A percentile compares a stretch with the other conserved stretches of the same genome.
Evolutionary conservation across 2,797 vertebrate species (phyloP).

Genomic region (Sphaeramia orbicularis): DNA sequence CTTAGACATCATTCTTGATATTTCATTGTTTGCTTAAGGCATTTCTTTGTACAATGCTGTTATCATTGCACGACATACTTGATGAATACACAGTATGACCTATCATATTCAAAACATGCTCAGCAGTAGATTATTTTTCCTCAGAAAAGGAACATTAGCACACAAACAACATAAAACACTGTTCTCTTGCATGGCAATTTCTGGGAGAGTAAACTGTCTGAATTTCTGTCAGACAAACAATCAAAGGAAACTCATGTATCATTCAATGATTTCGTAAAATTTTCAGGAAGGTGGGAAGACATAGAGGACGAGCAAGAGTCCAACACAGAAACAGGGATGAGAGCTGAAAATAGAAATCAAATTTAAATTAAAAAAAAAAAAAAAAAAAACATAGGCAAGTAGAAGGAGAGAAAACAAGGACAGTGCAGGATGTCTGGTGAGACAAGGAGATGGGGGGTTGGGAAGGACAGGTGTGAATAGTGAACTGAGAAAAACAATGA

Average conservation of each 20-base stretch:
- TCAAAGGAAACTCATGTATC: conserved; percentile 80
- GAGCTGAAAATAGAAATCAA: conserved; percentile 69
- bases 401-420: conserved; percentile 38
- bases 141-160: neutral
- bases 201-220: conserved; percentile 44
- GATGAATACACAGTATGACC: conserved; percentile 20
- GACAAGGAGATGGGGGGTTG: conserved; percentile 45
- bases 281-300: conserved; percentile 70
- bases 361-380: conserved; percentile 36
- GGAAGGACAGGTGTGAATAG: conserved; percentile 70
- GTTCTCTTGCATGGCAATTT: conserved; percentile 52
- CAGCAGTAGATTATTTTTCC: conserved; percentile 7
- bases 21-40: conserved; percentile 29
- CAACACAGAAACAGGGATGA: conserved; percentile 41
- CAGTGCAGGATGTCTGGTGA: conserved; percentile 42
- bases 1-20: conserved; percentile 12
- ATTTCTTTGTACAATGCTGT: conserved; percentile 1
- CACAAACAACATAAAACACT: conserved; percentile 29
- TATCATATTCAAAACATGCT: conserved; percentile 17
- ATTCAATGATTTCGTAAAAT: conserved; percentile 75
- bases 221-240: conserved; percentile 67
- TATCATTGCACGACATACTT: conserved; percentile 17
- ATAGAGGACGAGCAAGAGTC: conserved; percentile 51
- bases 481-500: conserved; percentile 67
- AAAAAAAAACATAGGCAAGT: conserved; percentile 28